Percentiles rank a stretch among this genome's conserved stretches.
Conservation (phyloP, 2,888 invertebrate species). For the Oscheius sp. region DNA sequence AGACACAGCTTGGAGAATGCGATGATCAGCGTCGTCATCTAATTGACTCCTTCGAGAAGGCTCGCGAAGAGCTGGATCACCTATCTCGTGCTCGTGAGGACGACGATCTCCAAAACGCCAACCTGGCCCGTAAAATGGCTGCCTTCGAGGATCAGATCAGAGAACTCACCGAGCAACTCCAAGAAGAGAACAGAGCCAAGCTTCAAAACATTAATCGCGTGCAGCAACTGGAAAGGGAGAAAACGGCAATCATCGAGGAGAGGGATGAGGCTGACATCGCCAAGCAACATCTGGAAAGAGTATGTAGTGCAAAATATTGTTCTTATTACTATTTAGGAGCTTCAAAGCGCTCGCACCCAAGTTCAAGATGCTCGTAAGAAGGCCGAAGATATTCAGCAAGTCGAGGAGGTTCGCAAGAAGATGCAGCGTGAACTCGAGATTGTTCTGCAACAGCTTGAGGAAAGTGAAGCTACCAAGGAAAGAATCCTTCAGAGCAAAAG, state of each 20-base stretch:
- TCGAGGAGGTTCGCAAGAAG: constrained; percentile 94
- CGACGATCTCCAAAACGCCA: constrained; percentile 89
- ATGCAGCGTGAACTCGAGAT: constrained; percentile 79
- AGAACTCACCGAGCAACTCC: constrained; percentile 74
- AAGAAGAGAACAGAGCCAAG: constrained; percentile 96
- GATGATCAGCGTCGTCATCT: constrained; percentile 80
- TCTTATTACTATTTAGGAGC: constrained; percentile 29
- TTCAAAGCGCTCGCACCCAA: constrained; percentile 62
- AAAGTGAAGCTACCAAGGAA: constrained; percentile 67
- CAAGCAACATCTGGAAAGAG: constrained; percentile 56
- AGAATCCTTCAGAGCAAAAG: constrained; percentile 83
- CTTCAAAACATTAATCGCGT: constrained; percentile 79
- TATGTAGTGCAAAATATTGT: constrained; percentile 2
- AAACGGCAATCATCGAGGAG: constrained; percentile 51
- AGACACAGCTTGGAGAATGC: constrained; percentile 80
- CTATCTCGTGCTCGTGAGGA: constrained; percentile 83
- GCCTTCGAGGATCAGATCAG: constrained; percentile 86
- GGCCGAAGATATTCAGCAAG: constrained; percentile 88
- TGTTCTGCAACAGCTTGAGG: constrained; percentile 86
- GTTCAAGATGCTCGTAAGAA: constrained; percentile 83
- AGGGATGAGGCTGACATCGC: constrained; percentile 56
- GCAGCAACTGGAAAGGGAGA: constrained; percentile 88
- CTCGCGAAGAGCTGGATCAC: constrained; percentile 84
- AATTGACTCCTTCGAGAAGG: constrained; percentile 85
- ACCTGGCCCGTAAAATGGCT: constrained; percentile 86